phyloP scores from a whole-genome alignment of 2,797 vertebrate genomes.

The Propithecus perrieri region DNA sequence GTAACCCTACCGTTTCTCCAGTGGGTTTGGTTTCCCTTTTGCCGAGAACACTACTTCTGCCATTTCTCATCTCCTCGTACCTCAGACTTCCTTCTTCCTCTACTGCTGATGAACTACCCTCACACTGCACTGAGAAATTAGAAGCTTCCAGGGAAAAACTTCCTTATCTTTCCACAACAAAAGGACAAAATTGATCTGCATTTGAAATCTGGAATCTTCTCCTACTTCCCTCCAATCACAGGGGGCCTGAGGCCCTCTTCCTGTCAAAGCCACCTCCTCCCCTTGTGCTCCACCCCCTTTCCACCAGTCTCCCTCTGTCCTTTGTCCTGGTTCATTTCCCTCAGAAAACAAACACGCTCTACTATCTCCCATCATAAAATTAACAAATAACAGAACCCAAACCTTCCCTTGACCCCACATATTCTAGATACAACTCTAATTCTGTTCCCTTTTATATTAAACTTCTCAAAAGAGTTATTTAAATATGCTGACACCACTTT shows the following conservation, averaged over 20 bases:
- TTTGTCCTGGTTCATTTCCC: not conserved
- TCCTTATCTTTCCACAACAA: not conserved
- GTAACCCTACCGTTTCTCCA: not conserved
- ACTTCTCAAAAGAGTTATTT: slow-evolving; percentile 14
- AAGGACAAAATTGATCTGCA: not conserved
- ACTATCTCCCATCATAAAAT: not conserved
- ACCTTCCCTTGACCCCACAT: not conserved
- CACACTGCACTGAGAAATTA: not conserved
- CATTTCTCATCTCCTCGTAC: not conserved
- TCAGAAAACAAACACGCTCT: not conserved
- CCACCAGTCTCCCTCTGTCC: not conserved
- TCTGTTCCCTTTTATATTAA: not conserved
- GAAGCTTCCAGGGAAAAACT: not conserved
- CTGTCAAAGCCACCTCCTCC: not conserved
- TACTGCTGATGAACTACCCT: not conserved
- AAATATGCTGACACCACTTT: not conserved
- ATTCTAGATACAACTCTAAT: not conserved
- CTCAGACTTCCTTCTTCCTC: not conserved
- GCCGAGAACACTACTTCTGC: not conserved
- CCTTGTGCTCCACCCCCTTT: not conserved
- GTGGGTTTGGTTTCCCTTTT: not conserved
- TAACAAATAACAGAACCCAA: slow-evolving; percentile 28
- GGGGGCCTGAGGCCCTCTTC: not conserved
- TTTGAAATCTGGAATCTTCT: not conserved
- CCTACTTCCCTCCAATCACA: not conserved